Conservation (phyloP, 2,113 vertebrate genomes). For the Monarcha castaneiventris region DNA sequence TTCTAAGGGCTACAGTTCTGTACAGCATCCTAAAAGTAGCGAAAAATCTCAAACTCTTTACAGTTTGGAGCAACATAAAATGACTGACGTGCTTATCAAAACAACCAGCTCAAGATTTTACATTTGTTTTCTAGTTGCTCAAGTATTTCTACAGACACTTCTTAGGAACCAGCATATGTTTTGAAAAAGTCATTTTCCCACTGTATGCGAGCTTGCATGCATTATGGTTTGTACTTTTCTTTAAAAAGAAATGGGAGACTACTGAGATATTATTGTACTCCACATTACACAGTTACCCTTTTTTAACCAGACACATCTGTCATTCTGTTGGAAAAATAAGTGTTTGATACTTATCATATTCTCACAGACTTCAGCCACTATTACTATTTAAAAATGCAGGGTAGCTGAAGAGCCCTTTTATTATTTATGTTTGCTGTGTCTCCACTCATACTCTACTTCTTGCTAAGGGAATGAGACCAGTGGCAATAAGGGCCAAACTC, state of each 20-base stretch:
- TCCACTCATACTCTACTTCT: background rate
- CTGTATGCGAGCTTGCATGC: background rate
- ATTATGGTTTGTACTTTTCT: background rate
- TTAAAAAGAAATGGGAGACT: slow-evolving; percentile 32
- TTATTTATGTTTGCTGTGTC: slow-evolving; percentile 14
- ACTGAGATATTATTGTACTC: slow-evolving; percentile 44
- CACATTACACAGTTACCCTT: slow-evolving; percentile 49
- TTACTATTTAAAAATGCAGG: slow-evolving; percentile 15
- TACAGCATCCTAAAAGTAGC: background rate
- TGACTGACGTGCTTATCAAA: background rate
- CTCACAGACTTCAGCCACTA: slow-evolving; percentile 10
- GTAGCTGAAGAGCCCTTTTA: slow-evolving; percentile 3
- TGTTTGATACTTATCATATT: slow-evolving; percentile 49
- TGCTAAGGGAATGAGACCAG: background rate
- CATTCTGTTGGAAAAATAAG: slow-evolving; percentile 56
- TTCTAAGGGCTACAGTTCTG: background rate
- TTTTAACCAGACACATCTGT: slow-evolving; percentile 47
- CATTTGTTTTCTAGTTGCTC: background rate
- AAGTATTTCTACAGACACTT: background rate
- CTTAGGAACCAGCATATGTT: background rate
- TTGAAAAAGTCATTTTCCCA: background rate
- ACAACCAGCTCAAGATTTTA: background rate
- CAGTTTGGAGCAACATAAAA: background rate
- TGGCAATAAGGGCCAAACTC: background rate
- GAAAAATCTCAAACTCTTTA: background rate